Percentiles rank a stretch among this genome's conserved stretches.
phyloP scores from a whole-genome alignment of 2,888 invertebrate genomes.

The Nemapogon koenigi region DNA sequence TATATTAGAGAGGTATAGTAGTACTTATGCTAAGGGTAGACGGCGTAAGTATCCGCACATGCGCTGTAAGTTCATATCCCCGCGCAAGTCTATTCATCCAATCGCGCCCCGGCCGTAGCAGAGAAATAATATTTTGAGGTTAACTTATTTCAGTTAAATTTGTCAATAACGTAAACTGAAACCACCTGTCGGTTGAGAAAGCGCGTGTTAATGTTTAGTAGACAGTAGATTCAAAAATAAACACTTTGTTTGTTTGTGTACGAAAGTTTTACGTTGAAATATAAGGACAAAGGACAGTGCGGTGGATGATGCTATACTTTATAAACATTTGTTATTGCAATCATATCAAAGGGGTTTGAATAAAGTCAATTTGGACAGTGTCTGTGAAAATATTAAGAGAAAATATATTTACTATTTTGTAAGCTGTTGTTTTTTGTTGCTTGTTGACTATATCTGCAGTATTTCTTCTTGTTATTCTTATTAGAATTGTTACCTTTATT shows the following conservation, averaged over 20 bases:
- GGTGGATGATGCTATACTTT: too few species aligned
- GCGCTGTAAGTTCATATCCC: constrained; percentile 17
- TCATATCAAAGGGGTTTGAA: too few species aligned
- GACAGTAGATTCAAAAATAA: constrained; percentile 50
- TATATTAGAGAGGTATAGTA: too few species aligned
- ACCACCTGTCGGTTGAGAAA: constrained; percentile 27
- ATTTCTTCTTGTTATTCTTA: too few species aligned
- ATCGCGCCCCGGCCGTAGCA: constrained; percentile 52
- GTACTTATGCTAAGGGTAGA: too few species aligned
- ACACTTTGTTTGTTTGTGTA: constrained; percentile 64
- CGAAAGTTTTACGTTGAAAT: constrained; percentile 60
- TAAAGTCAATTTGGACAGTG: too few species aligned
- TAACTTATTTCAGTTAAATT: constrained; percentile 32
- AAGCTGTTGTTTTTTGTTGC: too few species aligned
- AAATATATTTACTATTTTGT: too few species aligned
- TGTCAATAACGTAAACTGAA: constrained; percentile 35
- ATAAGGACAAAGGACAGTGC: constrained; percentile 53
- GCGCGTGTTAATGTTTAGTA: constrained; percentile 56
- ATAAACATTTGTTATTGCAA: too few species aligned
- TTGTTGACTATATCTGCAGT: constrained; percentile 55
- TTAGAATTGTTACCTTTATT: too few species aligned
- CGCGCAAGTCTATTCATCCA: constrained; percentile 30
- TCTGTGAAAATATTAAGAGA: too few species aligned
- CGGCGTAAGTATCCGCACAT: too few species aligned
- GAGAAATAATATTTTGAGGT: constrained; percentile 61